Conservation (phyloP, 2,888 invertebrate species). For the Zhuqinia jingwanae region DNA sequence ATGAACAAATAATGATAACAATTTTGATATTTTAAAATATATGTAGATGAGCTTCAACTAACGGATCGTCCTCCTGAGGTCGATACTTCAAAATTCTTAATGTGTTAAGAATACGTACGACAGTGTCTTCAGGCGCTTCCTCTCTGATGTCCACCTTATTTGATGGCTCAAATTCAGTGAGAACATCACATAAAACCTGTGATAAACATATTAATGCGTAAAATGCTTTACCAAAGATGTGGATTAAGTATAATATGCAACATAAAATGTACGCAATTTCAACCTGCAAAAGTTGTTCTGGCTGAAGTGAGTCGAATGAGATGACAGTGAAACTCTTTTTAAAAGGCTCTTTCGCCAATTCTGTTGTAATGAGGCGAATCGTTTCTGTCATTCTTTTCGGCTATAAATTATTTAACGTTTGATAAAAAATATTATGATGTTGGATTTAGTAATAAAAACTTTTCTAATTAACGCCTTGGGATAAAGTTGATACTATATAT, state of each 20-base stretch:
- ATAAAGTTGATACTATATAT: too few relatives aligned
- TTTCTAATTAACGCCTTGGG: too few relatives aligned
- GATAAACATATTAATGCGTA: slow-evolving; percentile 45
- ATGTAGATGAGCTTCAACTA: slow-evolving; percentile 76
- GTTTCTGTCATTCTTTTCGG: slow-evolving; percentile 84
- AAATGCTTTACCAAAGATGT: neutral
- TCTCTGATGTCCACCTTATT: slow-evolving; percentile 88
- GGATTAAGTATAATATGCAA: too few relatives aligned
- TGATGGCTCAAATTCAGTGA: slow-evolving; percentile 87
- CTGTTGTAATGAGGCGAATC: slow-evolving; percentile 87
- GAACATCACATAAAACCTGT: slow-evolving; percentile 87
- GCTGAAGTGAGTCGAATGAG: slow-evolving; percentile 90
- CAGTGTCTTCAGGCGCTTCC: slow-evolving; percentile 88
- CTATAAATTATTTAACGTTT: neutral
- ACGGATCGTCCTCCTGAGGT: slow-evolving; percentile 84
- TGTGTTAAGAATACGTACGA: slow-evolving; percentile 87
- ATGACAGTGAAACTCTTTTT: slow-evolving; percentile 90
- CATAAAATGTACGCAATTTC: neutral
- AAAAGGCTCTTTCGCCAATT: slow-evolving; percentile 87
- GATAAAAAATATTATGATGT: too few relatives aligned
- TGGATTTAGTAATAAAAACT: too few relatives aligned
- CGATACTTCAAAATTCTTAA: slow-evolving; percentile 90
- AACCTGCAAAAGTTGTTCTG: slow-evolving; percentile 88
- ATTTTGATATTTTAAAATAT: too few relatives aligned
- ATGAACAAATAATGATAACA: too few relatives aligned